Evolutionary conservation across 2,888 invertebrate genomes (phyloP).

Genomic region (Brachyopa scutellaris): DNA sequence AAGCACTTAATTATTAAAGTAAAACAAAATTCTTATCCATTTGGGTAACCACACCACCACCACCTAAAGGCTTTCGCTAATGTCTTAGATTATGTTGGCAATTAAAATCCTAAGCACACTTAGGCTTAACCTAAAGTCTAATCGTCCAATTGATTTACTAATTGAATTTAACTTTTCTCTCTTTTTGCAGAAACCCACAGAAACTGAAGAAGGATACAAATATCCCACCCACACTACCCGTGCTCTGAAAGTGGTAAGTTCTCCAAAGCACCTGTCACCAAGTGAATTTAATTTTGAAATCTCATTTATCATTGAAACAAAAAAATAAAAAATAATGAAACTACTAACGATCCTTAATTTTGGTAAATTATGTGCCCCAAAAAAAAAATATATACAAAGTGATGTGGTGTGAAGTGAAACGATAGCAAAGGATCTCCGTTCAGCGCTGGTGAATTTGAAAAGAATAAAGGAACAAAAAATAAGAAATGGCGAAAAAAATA

Average conservation of each 20-base stretch:
- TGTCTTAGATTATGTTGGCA: neutral
- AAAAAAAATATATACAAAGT: too few species aligned
- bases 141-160: conserved; percentile 7
- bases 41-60: too few species aligned
- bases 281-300: conserved; percentile 28
- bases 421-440: too few species aligned
- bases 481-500: neutral
- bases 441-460: neutral
- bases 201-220: conserved; percentile 12
- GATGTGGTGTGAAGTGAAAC: too few species aligned
- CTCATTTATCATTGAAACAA: conserved; percentile 46
- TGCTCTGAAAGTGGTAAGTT: conserved; percentile 22
- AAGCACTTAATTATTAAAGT: too few species aligned
- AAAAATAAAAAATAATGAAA: too few species aligned
- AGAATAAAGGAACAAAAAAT: neutral
- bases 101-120: neutral
- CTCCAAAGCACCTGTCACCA: neutral
- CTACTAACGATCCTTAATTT: conserved; percentile 10
- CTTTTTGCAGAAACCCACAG: conserved; percentile 27
- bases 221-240: neutral
- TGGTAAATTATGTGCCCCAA: too few species aligned
- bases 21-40: too few species aligned
- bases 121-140: neutral
- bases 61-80: too few species aligned
- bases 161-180: conserved; percentile 2